Evolutionary conservation across 2,113 vertebrate species (phyloP), one percentile per base, ranked within the genome.

Genomic region (Eolophus roseicapilla): DNA sequence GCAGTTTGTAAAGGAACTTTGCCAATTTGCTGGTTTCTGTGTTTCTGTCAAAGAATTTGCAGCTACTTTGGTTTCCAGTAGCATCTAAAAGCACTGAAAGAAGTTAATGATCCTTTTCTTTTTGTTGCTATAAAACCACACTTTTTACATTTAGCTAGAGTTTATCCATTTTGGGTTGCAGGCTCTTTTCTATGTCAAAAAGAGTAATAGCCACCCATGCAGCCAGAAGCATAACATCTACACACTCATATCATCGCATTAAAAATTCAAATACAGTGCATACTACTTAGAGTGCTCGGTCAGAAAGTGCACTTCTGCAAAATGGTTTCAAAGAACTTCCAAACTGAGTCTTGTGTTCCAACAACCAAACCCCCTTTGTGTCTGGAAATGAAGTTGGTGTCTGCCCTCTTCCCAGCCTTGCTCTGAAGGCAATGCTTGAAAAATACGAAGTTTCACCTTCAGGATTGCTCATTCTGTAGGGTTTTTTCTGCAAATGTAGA

Each of bases 361-460:
- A 64, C 7, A 14, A 33, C 8, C 0, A 1, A 1, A 9, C 28
- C 3, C 2, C 17, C 24, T n/a, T 25, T 0, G 0, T 7, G 11
- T 17, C 7, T 15, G 15, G 47, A 39, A 35, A 63, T 13, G 39
- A 85, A 41, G 15, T 2, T 8, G 5, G 23, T 17, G 10, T 52
- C 7, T 65, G 60, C 23, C 60, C 74, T 95, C 52, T 46, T 27
- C 65, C 37, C 55, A 57, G 41, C 75, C 33, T 74, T 10, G 11
- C 18, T 52, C 70, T 31, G 63, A 59, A 64, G 86, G 84, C 82
- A 63, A 55, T 11, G 1, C 13, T 68, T 28, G 47, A 9, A 37
- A 94, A 86, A 53, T 1, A 23, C 0, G 4, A 69, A n/a, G 10
- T 53, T 67, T 65, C 41, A 3, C 20, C 47, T 80, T 41, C 57